Base-by-base conservation (phyloP, 2,888 invertebrate species). In the Atrina japonica region DNA sequence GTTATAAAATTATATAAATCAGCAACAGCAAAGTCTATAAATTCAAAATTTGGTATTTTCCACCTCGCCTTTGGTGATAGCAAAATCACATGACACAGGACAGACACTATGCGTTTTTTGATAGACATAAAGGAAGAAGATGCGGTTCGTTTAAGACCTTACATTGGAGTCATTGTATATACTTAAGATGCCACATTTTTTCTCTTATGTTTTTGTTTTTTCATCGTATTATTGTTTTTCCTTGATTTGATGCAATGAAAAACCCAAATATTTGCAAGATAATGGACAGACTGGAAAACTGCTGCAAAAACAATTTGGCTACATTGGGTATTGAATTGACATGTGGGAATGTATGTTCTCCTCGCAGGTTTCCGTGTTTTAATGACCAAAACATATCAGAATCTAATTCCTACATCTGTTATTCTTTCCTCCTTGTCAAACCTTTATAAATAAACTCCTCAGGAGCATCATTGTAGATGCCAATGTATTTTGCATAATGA, bases 381-480 rank as follows among this genome's bases (percentile, higher is more conserved):
- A 61, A 61, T 21, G 61, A 43, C 18, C 30, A 50, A 49, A 61
- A 47, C 61, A 35, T 45, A 27, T 49, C 29, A 27, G 11, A 23
- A n/a, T 49, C 30, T 47, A 11, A 49, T 27, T 43, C 47, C 27
- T 43, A 35, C 61, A 61, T 61, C 41, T 61, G 61, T 41, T 61
- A 56, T 61, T 61, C 47, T 43, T 61, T 61, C 27, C 30, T 30
- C 29, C 49, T 61, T 49, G 61, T 43, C 47, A 49, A 61, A 61
- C 30, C 61, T 49, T 49, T 43, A 61, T 47, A 61, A 61, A 61
- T 49, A 61, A 61, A 61, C 61, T 61, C 25, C 47, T 43, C 61
- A 61, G 47, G 23, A 29, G 41, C 61, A 61, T 61, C 43, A 61
- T 61, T 61, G 49, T 61, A 23, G 35, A 35, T 35, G 35, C 35